Percentiles rank a stretch among this genome's conserved stretches.
phyloP scores from a whole-genome alignment of 2,113 vertebrate species.

The Sinocyclocheilus anophthalmus region DNA sequence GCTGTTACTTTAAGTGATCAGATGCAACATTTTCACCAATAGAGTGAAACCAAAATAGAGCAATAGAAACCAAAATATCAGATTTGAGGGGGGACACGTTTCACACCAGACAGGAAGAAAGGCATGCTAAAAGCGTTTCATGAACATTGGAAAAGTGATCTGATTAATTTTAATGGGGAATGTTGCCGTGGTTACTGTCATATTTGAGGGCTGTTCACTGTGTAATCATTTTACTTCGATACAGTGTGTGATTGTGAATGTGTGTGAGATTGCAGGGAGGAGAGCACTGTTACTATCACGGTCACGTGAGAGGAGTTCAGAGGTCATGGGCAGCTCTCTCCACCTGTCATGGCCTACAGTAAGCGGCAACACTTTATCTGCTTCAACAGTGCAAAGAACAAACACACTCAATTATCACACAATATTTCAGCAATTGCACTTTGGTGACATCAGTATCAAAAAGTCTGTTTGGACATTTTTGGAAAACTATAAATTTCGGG shows the following conservation, averaged over 20 bases:
- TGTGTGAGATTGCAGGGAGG: constrained; percentile 78
- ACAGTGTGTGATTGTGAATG: constrained; percentile 37
- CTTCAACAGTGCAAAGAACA: neutral
- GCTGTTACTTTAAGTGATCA: constrained; percentile 1
- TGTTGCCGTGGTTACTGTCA: constrained; percentile 45
- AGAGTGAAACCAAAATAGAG: neutral
- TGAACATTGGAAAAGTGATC: constrained; percentile 5
- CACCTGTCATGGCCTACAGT: constrained; percentile 79
- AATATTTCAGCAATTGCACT: neutral
- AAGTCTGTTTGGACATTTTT: neutral
- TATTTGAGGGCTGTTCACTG: constrained; percentile 2
- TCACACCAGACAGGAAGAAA: neutral
- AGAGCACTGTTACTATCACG: constrained; percentile 98
- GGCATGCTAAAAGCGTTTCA: neutral
- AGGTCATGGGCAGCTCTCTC: constrained; percentile 87
- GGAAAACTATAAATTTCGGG: neutral
- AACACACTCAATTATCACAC: neutral
- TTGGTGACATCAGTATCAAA: neutral
- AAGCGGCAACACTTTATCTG: constrained; percentile 47
- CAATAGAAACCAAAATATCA: neutral
- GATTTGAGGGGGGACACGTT: neutral
- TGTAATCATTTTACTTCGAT: neutral
- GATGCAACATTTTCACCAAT: neutral
- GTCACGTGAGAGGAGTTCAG: constrained; percentile 78
- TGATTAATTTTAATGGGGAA: constrained; percentile 46